A percentile compares a stretch with the other conserved stretches of the same genome.
These are phyloP conservation scores for Odontamblyopus lacepedii DNA, from an alignment of 2,797 vertebrate genomes.

Conservation along the genomic window DNA sequence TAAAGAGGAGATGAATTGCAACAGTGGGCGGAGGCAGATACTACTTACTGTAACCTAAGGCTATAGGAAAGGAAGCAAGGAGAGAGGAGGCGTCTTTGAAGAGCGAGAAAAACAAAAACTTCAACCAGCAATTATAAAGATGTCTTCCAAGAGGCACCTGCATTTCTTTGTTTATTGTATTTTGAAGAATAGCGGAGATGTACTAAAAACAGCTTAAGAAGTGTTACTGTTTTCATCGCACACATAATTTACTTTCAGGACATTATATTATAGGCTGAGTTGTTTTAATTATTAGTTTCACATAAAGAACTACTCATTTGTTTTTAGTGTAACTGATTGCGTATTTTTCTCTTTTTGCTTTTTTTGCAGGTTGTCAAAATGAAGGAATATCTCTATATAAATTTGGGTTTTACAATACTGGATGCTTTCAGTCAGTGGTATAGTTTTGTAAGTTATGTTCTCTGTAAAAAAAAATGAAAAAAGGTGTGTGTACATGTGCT, in stretches of 20 bases:
- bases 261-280: background rate
- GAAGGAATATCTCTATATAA: no score
- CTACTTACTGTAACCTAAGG: constrained; percentile 26
- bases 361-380: no score
- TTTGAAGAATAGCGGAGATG: background rate
- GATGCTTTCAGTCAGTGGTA: no score
- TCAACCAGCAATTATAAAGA: constrained; percentile 2
- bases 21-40: constrained; percentile 31
- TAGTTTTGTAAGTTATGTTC: no score
- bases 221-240: no score
- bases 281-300: background rate
- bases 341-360: no score
- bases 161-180: background rate
- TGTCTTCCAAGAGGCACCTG: constrained; percentile 1
- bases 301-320: background rate
- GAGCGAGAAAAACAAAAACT: constrained; percentile 31
- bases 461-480: no score
- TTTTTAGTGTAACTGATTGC: no score
- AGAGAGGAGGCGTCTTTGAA: constrained; percentile 29
- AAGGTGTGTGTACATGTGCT: no score
- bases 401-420: no score
- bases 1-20: constrained; percentile 11
- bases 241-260: background rate
- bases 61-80: constrained; percentile 16
- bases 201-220: background rate